Percentiles rank a stretch among this genome's conserved stretches.
These are phyloP conservation scores for Pseudomyrmex dendroicus DNA, from an alignment of 1,140 invertebrate species.

Conservation along the genomic window DNA sequence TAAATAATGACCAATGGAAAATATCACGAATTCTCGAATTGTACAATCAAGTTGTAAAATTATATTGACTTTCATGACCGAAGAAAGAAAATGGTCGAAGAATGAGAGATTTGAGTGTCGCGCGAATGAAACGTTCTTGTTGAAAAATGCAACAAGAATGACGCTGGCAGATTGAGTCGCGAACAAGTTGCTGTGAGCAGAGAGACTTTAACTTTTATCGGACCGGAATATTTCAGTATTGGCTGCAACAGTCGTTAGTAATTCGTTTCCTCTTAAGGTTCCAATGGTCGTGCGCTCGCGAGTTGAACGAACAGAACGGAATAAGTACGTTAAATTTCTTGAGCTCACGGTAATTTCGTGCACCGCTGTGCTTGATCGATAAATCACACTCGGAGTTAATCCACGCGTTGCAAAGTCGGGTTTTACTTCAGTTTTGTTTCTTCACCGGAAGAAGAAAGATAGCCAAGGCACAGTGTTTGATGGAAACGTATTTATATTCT, in stretches of 20 bases:
- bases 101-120: too few species aligned
- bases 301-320: constrained; percentile 1
- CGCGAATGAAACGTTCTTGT: too few species aligned
- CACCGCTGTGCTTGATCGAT: constrained; percentile 11
- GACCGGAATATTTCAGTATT: constrained; percentile 1
- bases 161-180: too few species aligned
- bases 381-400: constrained; percentile 26
- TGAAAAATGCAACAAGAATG: too few species aligned
- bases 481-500: constrained; percentile 1
- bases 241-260: constrained; percentile 40
- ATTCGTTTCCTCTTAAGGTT: constrained; percentile 34
- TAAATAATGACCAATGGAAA: too few species aligned
- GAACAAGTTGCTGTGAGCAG: too few species aligned
- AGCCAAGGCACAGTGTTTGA: constrained; percentile 4
- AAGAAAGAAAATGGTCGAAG: too few species aligned
- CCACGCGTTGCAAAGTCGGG: constrained; percentile 6
- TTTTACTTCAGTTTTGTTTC: constrained; percentile 46
- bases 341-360: constrained; percentile 17
- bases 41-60: too few species aligned
- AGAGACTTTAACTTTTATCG: too few species aligned
- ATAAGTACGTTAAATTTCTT: constrained; percentile 47
- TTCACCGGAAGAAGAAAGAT: neutral
- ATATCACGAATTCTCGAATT: too few species aligned
- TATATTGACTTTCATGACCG: too few species aligned
- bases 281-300: constrained; percentile 29